A percentile compares a stretch with the other conserved stretches of the same genome.
Evolutionary conservation across 2,888 invertebrate genomes (phyloP).

Genomic region (Adelognathus sp.): DNA sequence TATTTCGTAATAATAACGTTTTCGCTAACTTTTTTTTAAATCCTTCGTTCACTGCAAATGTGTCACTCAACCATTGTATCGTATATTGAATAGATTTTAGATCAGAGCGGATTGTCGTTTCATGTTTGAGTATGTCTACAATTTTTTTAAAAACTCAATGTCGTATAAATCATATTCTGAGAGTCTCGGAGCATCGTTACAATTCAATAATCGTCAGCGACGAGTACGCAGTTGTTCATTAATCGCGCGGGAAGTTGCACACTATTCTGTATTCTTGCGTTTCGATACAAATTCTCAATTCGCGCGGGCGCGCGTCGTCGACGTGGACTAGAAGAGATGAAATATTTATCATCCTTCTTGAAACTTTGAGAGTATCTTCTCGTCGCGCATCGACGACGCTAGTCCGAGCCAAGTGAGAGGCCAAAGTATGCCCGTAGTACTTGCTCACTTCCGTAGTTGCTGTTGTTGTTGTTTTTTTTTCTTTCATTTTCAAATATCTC

Average conservation of each 20-base stretch:
- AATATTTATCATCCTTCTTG: conserved; percentile 11
- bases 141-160: conserved; percentile 33
- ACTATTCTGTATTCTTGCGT: neutral
- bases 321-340: conserved; percentile 16
- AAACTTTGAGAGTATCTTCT: conserved; percentile 41
- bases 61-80: neutral
- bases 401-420: conserved; percentile 39
- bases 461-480: neutral
- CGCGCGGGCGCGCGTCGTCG: conserved; percentile 32
- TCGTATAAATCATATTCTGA: conserved; percentile 13
- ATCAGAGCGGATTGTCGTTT: conserved; percentile 72
- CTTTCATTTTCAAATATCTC: neutral
- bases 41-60: neutral
- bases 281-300: conserved; percentile 18
- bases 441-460: neutral
- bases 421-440: conserved; percentile 10
- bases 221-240: neutral
- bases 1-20: conserved; percentile 36
- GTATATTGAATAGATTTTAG: conserved; percentile 53
- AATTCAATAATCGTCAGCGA: conserved; percentile 9
- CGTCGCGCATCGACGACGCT: conserved; percentile 19
- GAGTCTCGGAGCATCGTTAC: conserved; percentile 7
- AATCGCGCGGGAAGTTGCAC: neutral
- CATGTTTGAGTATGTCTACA: conserved; percentile 54
- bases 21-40: conserved; percentile 22